Conservation (phyloP, 30 jellyfish, hydroid and myxozoan genomes). For the Pseudorhiza aurosa region DNA sequence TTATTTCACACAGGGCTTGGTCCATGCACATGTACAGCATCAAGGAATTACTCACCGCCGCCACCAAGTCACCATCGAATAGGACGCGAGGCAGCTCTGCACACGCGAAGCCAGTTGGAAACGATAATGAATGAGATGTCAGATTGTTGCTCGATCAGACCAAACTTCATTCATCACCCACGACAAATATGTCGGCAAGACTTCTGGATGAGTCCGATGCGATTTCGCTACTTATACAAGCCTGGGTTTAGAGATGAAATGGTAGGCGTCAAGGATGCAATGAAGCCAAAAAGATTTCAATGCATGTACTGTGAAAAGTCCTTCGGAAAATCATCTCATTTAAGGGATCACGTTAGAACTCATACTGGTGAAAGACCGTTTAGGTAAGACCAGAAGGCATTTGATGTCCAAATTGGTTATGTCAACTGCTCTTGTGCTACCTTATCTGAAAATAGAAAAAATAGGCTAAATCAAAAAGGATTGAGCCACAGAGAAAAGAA, state of each 20-base stretch:
- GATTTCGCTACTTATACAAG: constrained; percentile 26
- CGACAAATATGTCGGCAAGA: constrained; percentile 9
- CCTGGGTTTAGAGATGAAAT: constrained; percentile 31
- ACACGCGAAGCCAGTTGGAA: constrained; percentile 56
- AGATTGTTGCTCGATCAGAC: constrained; percentile 30
- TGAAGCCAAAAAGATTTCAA: constrained; percentile 77
- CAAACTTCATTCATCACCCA: constrained; percentile 38
- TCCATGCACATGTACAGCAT: constrained; percentile 44
- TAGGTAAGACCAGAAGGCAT: constrained; percentile 25
- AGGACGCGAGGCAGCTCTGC: constrained; percentile 25
- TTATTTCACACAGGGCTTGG: constrained; percentile 17
- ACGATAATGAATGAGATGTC: constrained; percentile 72
- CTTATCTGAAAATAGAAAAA: too few species aligned
- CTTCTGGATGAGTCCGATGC: constrained; percentile 31
- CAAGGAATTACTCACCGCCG: constrained; percentile 32
- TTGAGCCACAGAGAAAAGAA: too few species aligned
- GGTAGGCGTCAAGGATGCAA: constrained; percentile 17
- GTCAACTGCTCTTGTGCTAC: too few species aligned
- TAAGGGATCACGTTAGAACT: constrained; percentile 95
- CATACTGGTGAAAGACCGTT: constrained; percentile 99
- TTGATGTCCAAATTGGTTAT: too few species aligned
- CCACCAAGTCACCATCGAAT: neutral
- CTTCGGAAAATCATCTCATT: constrained; percentile 94
- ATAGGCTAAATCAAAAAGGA: too few species aligned
- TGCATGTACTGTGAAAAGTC: constrained; percentile 93